phyloP scores from a whole-genome alignment of 92 coral and sea anemone species.

The Muricea muricata region DNA sequence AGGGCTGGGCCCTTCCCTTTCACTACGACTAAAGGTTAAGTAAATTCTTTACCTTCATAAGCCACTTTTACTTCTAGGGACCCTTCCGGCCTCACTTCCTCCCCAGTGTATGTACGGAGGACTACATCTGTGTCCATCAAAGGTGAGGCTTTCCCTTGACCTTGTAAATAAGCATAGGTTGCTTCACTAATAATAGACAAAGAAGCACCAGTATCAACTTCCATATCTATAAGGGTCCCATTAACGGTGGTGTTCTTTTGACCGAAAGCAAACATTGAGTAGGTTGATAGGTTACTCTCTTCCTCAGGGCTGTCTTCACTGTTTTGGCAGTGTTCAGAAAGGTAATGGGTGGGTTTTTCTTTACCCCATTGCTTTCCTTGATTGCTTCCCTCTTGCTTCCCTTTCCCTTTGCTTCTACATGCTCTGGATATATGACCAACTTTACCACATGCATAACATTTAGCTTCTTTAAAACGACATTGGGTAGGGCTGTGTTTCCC shows the following conservation, averaged over 20 bases:
- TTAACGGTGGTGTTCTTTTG: constrained; percentile 28
- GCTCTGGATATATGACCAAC: constrained; percentile 51
- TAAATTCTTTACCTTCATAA: constrained; percentile 32
- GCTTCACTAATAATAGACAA: constrained; percentile 50
- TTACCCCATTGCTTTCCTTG: background rate
- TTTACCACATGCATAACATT: constrained; percentile 62
- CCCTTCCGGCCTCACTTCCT: constrained; percentile 60
- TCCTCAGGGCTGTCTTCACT: background rate
- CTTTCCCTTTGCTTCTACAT: constrained; percentile 49
- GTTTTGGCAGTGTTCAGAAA: constrained; percentile 38
- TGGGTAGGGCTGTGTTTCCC: constrained; percentile 46
- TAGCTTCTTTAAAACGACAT: constrained; percentile 59
- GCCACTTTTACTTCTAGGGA: constrained; percentile 38
- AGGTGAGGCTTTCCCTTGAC: constrained; percentile 18
- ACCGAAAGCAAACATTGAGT: constrained; percentile 41
- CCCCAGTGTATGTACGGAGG: constrained; percentile 66
- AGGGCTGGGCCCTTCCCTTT: constrained; percentile 60
- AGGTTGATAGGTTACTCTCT: background rate
- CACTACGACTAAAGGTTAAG: constrained; percentile 56
- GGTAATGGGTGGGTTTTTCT: constrained; percentile 27
- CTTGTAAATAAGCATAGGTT: constrained; percentile 18
- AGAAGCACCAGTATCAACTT: constrained; percentile 39
- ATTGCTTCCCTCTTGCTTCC: background rate
- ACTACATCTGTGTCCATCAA: constrained; percentile 13
- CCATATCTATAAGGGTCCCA: constrained; percentile 32